Base-by-base conservation (phyloP, 2,113 vertebrate genomes). In the Tachycineta bicolor region DNA sequence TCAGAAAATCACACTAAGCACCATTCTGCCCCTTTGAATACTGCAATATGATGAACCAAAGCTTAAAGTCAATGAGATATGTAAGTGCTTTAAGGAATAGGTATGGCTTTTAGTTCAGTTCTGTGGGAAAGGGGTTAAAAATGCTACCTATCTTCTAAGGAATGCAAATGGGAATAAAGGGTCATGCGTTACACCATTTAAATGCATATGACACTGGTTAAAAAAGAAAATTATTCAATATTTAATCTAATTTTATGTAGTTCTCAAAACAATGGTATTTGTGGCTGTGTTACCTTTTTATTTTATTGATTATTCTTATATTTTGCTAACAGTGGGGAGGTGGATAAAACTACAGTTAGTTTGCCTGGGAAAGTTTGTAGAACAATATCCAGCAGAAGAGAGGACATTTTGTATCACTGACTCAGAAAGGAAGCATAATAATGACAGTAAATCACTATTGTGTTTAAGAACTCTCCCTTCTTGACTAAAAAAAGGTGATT, bases 391-490 rank as follows among this genome's bases (percentile, higher is more conserved):
- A 73, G 7, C 15, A 70, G 10, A 33, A 12, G 11, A 63, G 20
- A 67, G 9, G n/a, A 55, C 1, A 6, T 87, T 67, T 16, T 43
- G 14, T 0, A 21, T 43, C 25, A 21, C 23, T 71, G 28, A 59
- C 12, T 60, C 14, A 76, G 4, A 50, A 50, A 49, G 20, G 17
- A 69, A 83, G 12, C 5, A 9, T 41, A 44, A 33, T 23, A 85
- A 43, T 19, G 26, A 19, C 7, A 6, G 2, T 18, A 69, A 68
- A 17, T 39, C 1, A 0, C 3, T 25, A 11, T 4, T 53, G 2
- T n/a, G 22, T 37, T 75, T 79, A 85, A 71, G 28, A 79, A 37
- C 10, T 76, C 9, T 85, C 14, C 5, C 14, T 52, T 84, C 46
- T 10, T 67, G 14, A 33, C 12, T 55, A 13, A 88, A 81, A 78